phyloP scores from a whole-genome alignment of 2,888 invertebrate genomes.

The Lamellibrachia columna region DNA sequence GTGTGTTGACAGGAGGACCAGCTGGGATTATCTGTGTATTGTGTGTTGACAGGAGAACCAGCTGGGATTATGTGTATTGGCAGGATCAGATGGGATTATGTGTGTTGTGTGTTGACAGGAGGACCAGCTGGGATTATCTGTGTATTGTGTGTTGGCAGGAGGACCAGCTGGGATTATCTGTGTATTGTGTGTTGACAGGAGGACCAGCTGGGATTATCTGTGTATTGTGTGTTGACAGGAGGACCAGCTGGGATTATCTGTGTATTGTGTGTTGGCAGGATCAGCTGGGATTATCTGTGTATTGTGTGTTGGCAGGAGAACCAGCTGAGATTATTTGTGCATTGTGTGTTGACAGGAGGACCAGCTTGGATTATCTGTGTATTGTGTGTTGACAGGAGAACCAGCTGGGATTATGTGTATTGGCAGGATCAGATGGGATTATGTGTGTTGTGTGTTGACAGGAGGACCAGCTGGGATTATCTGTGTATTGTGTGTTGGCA shows the following conservation, averaged over 20 bases:
- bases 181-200: not conserved
- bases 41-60: not conserved
- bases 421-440: conserved; percentile 66
- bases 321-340: not conserved
- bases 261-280: no score
- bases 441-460: no score
- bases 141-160: no score
- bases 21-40: not conserved
- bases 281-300: no score
- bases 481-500: no score
- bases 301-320: no score
- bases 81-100: not conserved
- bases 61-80: not conserved
- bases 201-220: no score
- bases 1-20: not conserved
- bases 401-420: not conserved
- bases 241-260: not conserved
- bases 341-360: not conserved
- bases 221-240: not conserved
- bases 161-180: not conserved
- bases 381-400: not conserved
- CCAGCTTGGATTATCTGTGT: not conserved
- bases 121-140: no score
- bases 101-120: no score
- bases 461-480: no score